Conservation (phyloP, 2,113 vertebrate species). For the Thalassarche chlororhynchos region DNA sequence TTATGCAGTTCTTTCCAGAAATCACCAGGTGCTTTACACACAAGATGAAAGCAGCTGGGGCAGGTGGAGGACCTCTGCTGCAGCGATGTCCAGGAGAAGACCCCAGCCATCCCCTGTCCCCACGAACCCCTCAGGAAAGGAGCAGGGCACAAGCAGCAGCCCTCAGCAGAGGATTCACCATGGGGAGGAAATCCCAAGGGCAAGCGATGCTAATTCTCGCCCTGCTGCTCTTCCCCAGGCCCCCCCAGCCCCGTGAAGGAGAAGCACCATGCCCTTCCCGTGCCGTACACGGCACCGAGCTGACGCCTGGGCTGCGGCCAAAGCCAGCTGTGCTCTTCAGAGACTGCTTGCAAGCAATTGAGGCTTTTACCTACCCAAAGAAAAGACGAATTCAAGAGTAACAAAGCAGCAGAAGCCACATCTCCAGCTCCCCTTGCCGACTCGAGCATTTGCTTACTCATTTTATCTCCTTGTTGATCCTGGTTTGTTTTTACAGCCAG, state of each 20-base stretch:
- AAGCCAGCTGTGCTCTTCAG: not conserved
- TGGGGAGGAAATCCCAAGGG: not conserved
- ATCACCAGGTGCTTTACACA: not conserved
- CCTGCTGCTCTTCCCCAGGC: not conserved
- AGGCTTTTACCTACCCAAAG: not conserved
- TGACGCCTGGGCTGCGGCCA: not conserved
- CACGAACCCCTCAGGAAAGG: not conserved
- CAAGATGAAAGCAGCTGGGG: not conserved
- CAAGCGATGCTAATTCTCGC: not conserved
- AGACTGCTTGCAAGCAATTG: not conserved
- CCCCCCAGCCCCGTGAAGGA: not conserved
- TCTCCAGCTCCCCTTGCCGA: not conserved
- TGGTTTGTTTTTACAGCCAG: not conserved
- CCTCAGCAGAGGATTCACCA: not conserved
- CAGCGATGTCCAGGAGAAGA: not conserved
- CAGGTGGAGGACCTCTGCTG: not conserved
- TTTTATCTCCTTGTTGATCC: not conserved
- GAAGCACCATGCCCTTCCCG: not conserved
- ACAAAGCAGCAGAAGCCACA: not conserved
- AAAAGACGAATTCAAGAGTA: not conserved
- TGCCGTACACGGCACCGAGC: not conserved
- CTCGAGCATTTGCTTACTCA: not conserved
- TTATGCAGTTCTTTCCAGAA: not conserved
- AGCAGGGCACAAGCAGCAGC: not conserved
- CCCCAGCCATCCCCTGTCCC: too few relatives aligned